These are phyloP conservation scores for Sus cebifrons DNA, from an alignment of 2,797 vertebrate species.

Conservation along the genomic window DNA sequence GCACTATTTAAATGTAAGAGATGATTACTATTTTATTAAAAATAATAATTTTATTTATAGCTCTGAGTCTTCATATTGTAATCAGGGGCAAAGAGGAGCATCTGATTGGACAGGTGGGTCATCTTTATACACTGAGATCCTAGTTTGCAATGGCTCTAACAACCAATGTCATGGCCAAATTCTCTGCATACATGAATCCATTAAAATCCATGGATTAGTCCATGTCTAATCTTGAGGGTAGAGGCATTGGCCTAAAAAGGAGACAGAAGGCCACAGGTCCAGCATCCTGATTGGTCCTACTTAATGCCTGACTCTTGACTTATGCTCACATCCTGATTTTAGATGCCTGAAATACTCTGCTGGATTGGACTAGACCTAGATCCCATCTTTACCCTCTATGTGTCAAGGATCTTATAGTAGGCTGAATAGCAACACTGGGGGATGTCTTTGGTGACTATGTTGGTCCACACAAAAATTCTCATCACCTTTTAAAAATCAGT, in stretches of 20 bases:
- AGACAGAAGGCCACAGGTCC: neutral
- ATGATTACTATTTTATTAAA: slow-evolving; percentile 73
- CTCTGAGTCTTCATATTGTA: slow-evolving; percentile 32
- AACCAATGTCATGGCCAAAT: neutral
- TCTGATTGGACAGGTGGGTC: neutral
- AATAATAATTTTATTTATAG: slow-evolving; percentile 61
- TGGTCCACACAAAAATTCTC: neutral
- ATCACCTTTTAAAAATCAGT: slow-evolving; percentile 43
- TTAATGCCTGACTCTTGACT: neutral
- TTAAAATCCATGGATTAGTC: neutral
- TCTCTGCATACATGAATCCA: neutral
- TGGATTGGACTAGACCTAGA: neutral
- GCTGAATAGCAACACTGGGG: neutral
- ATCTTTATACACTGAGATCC: slow-evolving; percentile 44
- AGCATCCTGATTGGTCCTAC: neutral
- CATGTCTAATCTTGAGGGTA: neutral
- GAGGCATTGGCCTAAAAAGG: neutral
- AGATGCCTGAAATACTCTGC: neutral
- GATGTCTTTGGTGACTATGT: slow-evolving; percentile 5
- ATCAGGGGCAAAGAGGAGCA: slow-evolving; percentile 50
- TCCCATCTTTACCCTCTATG: neutral
- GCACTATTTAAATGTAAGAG: slow-evolving; percentile 59
- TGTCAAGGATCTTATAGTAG: neutral
- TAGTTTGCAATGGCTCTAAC: neutral
- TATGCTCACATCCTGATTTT: neutral